phyloP scores from a whole-genome alignment of 1,140 invertebrate species.

The Drosophila nikananu region DNA sequence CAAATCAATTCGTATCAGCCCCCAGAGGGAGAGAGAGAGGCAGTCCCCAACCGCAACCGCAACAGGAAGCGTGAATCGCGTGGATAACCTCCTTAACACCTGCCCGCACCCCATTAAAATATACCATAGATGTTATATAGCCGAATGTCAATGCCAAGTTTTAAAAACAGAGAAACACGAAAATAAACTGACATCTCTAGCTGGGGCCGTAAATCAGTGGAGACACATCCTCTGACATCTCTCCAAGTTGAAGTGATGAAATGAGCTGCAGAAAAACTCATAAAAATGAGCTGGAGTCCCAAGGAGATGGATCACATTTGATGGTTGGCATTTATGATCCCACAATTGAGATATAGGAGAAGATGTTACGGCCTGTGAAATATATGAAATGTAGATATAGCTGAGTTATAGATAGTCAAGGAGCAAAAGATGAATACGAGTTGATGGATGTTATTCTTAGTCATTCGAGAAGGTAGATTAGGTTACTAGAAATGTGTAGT shows the following conservation, averaged over 20 bases:
- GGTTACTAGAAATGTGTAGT: too few relatives aligned
- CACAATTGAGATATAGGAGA: conserved; percentile 32
- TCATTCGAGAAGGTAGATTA: neutral
- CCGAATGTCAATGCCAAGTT: conserved; percentile 42
- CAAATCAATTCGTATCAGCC: conserved; percentile 79
- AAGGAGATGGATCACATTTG: conserved; percentile 49
- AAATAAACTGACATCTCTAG: conserved; percentile 29
- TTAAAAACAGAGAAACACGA: conserved; percentile 35
- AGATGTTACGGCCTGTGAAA: conserved; percentile 3
- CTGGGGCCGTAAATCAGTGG: conserved; percentile 59
- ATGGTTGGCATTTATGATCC: conserved; percentile 41
- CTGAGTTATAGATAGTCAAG: neutral
- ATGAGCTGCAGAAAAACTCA: conserved; percentile 33
- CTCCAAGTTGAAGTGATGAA: conserved; percentile 42
- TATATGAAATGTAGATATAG: conserved; percentile 2
- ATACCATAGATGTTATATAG: conserved; percentile 48
- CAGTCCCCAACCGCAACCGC: conserved; percentile 31
- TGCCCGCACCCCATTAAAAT: conserved; percentile 66
- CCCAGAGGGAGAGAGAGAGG: conserved; percentile 22
- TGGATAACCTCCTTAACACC: conserved; percentile 53
- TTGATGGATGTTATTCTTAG: conserved; percentile 5
- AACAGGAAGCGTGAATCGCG: conserved; percentile 59
- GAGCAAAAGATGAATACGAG: conserved; percentile 2
- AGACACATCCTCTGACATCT: conserved; percentile 33
- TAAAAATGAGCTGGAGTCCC: conserved; percentile 28